A percentile compares a stretch with the other conserved stretches of the same genome.
Evolutionary conservation across 2,113 vertebrate genomes (phyloP).

Genomic region (Xyliphius kryptos): DNA sequence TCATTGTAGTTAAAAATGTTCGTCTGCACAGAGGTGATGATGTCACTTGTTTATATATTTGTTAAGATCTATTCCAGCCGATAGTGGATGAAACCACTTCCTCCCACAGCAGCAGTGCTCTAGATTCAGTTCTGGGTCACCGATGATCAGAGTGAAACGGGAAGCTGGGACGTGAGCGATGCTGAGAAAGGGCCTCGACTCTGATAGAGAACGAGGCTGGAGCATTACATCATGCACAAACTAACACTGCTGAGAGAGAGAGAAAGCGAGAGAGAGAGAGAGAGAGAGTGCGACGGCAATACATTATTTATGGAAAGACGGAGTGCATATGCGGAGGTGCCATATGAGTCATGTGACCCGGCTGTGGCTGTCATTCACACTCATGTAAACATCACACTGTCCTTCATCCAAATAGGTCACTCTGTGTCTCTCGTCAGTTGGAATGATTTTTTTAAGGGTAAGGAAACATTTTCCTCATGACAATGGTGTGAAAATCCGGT

Average conservation of each 20-base stretch:
- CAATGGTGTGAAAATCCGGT: too few relatives aligned
- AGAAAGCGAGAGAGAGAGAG: too few relatives aligned
- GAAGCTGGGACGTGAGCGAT: too few relatives aligned
- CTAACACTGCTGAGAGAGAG: not conserved
- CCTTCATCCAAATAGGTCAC: not conserved
- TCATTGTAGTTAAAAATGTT: not conserved
- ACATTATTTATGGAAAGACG: slow-evolving; percentile 16
- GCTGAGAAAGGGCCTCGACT: not conserved
- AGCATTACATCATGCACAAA: not conserved
- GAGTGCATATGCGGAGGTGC: slow-evolving; percentile 23
- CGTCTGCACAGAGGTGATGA: not conserved
- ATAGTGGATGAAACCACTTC: not conserved
- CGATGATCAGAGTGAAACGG: not conserved
- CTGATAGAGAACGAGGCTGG: not conserved
- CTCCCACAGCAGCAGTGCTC: not conserved
- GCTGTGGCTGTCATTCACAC: slow-evolving; percentile 16
- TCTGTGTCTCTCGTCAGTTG: too few relatives aligned
- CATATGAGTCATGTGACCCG: slow-evolving; percentile 8
- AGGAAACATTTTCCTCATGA: not conserved
- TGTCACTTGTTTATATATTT: not conserved
- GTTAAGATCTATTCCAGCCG: not conserved
- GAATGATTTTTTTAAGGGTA: not conserved
- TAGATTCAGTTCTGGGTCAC: not conserved
- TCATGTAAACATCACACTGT: too few relatives aligned
- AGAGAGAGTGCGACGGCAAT: not conserved